Base-by-base conservation (phyloP, 2,888 invertebrate species). In the Hyles lineata region DNA sequence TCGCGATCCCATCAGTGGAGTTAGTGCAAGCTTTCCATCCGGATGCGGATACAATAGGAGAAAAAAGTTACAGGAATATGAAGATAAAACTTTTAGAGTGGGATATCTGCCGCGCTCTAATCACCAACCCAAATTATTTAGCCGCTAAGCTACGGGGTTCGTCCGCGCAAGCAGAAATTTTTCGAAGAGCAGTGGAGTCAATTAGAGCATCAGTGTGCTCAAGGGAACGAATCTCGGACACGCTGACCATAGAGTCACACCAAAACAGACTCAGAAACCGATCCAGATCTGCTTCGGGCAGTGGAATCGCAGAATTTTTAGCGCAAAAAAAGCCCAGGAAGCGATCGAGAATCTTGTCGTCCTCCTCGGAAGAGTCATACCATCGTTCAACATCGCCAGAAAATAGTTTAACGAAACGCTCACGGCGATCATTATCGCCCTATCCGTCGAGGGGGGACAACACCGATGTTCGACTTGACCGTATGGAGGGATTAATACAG, bases 1-100 rank as follows among this genome's bases (percentile, higher is more conserved):
- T 70, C 60, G 70, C 60, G 11, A 59, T 60, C n/a, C 60, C 60
- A 21, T 23, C 59, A 17, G 29, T 63, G 29, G 61, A n/a, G 58
- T 35, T 70, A 21, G 70, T 70, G 11, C 70, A 70, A 70, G 70
- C 70, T 32, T 70, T 59, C 59, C 43, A 59, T 43, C 60, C 60
- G 43, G 61, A 71, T 43, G 71, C 71, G 32, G 23, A 58, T 6
- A n/a, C 43, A 35, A 60, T 71, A 17, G 35, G 60, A 32, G 61
- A 71, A 35, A 71, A 71, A 61, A 35, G 43, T 21, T 70, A 70
- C 21, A 61, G 25, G 15, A 21, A 63, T n/a, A 35, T 63, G 63
- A 63, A 35, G 35, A 8, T 63, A 9, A 63, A 32, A 35, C 63
- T 63, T n/a, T 11, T 32, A 35, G 63, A 63, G 17, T 63, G 63